Percentiles rank a stretch among this genome's conserved stretches.
Evolutionary conservation across 1,140 invertebrate species (phyloP).

Genomic region (Anastrepha ludens): DNA sequence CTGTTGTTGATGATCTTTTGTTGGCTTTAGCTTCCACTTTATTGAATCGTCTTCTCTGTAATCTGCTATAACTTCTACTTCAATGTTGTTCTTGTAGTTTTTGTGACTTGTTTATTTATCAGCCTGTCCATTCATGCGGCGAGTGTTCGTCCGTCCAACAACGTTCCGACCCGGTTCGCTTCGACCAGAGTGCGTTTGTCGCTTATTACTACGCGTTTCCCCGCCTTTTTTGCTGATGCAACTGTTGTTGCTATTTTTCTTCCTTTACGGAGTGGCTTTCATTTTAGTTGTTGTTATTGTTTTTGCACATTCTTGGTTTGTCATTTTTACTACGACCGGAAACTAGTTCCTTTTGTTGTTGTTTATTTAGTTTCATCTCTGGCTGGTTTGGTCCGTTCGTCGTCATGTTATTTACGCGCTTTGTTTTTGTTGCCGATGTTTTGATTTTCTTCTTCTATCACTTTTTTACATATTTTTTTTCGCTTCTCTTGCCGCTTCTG

Average conservation of each 20-base stretch:
- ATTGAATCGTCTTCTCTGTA: constrained; percentile 30
- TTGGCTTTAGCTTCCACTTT: not conserved
- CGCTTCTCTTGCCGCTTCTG: not conserved
- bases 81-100: constrained; percentile 30
- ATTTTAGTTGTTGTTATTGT: not conserved
- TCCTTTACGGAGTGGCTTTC: not conserved
- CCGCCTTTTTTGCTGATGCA: constrained; percentile 20
- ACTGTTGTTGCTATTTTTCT: constrained; percentile 44
- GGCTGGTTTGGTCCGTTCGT: constrained; percentile 37
- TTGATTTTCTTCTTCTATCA: constrained; percentile 20
- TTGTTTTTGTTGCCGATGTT: constrained; percentile 12
- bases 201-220: constrained; percentile 27
- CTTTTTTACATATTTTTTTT: not conserved
- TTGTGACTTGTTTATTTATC: constrained; percentile 45
- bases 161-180: not conserved
- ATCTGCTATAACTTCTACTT: not conserved
- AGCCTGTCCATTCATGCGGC: constrained; percentile 4
- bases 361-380: constrained; percentile 54
- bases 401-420: constrained; percentile 10
- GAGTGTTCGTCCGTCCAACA: constrained; percentile 3
- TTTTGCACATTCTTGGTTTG: constrained; percentile 59
- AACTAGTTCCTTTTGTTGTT: constrained; percentile 68
- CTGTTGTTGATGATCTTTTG: constrained; percentile 1
- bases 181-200: not conserved
- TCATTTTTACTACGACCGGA: constrained; percentile 73